Conservation (phyloP, 2,797 vertebrate genomes). For the Cetoscarus ocellatus region DNA sequence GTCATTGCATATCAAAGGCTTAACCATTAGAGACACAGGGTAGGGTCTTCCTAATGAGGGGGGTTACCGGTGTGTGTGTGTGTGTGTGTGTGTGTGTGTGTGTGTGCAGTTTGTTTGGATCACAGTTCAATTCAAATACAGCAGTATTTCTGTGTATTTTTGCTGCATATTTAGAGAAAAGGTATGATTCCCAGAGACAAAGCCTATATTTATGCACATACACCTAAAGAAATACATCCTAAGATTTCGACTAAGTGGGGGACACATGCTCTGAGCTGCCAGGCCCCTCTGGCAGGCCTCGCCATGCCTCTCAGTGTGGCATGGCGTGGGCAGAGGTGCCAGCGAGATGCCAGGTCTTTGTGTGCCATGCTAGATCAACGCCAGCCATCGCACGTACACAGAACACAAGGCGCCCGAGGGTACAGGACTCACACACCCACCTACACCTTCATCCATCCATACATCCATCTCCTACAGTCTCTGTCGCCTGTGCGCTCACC, state of each 20-base stretch:
- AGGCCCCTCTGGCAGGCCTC: slow-evolving; percentile 77
- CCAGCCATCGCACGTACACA: slow-evolving; percentile 52
- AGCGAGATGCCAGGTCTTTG: slow-evolving; percentile 77
- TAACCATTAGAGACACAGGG: slow-evolving; percentile 74
- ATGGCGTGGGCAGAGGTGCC: slow-evolving; percentile 76
- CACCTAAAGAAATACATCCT: slow-evolving; percentile 40
- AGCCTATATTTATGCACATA: slow-evolving; percentile 8
- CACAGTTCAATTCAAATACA: slow-evolving; percentile 42
- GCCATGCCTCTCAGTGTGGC: slow-evolving; percentile 73
- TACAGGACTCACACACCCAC: slow-evolving; percentile 55
- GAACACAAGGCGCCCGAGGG: slow-evolving; percentile 36
- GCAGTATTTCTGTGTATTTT: not conserved
- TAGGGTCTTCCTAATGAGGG: slow-evolving; percentile 81
- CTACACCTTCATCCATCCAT: slow-evolving; percentile 45
- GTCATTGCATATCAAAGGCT: slow-evolving; percentile 86
- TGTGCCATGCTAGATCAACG: slow-evolving; percentile 64
- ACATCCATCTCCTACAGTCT: slow-evolving; percentile 19
- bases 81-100: slow-evolving; percentile 28
- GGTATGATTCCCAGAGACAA: slow-evolving; percentile 4
- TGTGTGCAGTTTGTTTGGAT: slow-evolving; percentile 42
- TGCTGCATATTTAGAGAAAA: slow-evolving; percentile 8
- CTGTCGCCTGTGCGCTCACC: slow-evolving; percentile 16
- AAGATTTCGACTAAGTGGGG: slow-evolving; percentile 57
- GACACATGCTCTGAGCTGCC: slow-evolving; percentile 49
- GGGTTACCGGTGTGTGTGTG: slow-evolving; percentile 59